Base-by-base conservation (phyloP, 2,888 invertebrate species). In the Doris montereyensis region DNA sequence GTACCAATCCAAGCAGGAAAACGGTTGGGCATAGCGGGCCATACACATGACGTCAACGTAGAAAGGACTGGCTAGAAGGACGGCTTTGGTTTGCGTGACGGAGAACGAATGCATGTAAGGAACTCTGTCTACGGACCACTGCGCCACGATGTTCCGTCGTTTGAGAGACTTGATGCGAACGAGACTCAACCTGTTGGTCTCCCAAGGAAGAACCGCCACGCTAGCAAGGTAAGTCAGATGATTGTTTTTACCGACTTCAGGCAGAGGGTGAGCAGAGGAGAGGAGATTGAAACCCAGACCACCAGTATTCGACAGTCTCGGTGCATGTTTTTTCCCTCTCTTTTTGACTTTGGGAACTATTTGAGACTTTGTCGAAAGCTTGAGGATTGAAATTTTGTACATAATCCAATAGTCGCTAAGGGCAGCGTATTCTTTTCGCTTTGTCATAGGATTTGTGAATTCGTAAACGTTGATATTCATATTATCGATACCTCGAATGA, bases 81-180 rank as follows among this genome's bases (percentile, higher is more conserved):
- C 84, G 26, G 84, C 89, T 77, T 87, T 88, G 57, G 87, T 83
- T 68, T 82, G 28, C 0, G 90, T 88, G 1, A 87, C 85, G 0
- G 87, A 88, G 78, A 90, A 88, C 0, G 89, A 89, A 79, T 90
- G 90, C 89, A 90, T 90, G 80, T 90, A 90, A 0, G 89, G 89
- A 4, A 89, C 83, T 24, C 81, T 81, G 28, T 85, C 86, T 35
- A 88, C 86, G 0, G 78, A 32, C 86, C 88, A 88, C 21, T 81
- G 78, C 0, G 87, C 86, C 26, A 90, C 81, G 5, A 86, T 80
- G 71, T 88, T 86, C 8, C 88, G 81, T 1, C 86, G 81, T 4
- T 80, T 41, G 10, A 83, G 75, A 1, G 87, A 86, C 75, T 83
- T 83, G 13, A 89, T 85, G 34, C 89, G 81, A 1, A 89, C 80